These are phyloP conservation scores for Scrobipalpa atriplicella DNA, from an alignment of 2,888 invertebrate species.

Conservation along the genomic window DNA sequence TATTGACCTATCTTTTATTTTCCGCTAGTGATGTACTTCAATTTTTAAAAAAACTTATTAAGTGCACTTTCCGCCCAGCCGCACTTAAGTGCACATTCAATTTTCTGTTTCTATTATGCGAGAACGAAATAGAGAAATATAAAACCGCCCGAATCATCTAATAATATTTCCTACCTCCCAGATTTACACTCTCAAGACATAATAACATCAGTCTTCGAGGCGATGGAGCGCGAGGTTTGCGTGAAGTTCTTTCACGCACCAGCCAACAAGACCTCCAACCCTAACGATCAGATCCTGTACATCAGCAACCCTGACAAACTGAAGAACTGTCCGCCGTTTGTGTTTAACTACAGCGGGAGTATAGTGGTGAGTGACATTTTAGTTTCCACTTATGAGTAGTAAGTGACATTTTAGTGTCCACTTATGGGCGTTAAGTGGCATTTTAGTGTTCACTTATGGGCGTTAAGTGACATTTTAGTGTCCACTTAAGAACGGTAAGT, in stretches of 20 bases:
- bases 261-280: slow-evolving; percentile 38
- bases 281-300: slow-evolving; percentile 45
- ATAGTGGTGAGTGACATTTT: slow-evolving; percentile 53
- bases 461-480: too few species aligned
- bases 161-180: slow-evolving; percentile 34
- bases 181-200: slow-evolving; percentile 67
- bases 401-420: too few species aligned
- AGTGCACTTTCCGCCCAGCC: not conserved
- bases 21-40: too few species aligned
- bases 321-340: slow-evolving; percentile 53
- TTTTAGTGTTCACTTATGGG: too few species aligned
- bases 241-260: slow-evolving; percentile 67
- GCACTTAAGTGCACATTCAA: too few species aligned
- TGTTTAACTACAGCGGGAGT: slow-evolving; percentile 48
- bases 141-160: not conserved
- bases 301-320: slow-evolving; percentile 54
- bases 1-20: too few species aligned
- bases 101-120: too few species aligned
- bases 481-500: too few species aligned
- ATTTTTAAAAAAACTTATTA: not conserved
- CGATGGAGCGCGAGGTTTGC: slow-evolving; percentile 61
- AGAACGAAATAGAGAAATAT: too few species aligned
- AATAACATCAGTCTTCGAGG: slow-evolving; percentile 50
- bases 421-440: too few species aligned
- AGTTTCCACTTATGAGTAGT: too few species aligned